A percentile compares a stretch with the other conserved stretches of the same genome.
Conservation (phyloP, 2,113 vertebrate genomes). For the Sporophila hypoxantha region DNA sequence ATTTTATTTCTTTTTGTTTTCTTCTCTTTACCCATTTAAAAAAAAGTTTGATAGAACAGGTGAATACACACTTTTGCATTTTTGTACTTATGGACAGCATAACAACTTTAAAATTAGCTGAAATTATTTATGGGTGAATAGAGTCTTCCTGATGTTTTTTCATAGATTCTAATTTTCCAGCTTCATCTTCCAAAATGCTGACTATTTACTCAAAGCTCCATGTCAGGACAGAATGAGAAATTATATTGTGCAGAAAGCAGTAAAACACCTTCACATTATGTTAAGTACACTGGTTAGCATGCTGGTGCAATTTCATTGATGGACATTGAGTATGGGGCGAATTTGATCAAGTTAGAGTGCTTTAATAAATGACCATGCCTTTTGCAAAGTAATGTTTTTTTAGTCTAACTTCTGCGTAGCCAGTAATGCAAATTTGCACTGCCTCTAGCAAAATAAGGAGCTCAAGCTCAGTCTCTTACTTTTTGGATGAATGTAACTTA, state of each 20-base stretch:
- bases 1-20: background rate
- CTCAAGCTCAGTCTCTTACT: constrained; percentile 2
- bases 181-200: background rate
- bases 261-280: constrained; percentile 27
- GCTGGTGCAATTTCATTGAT: background rate
- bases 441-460: constrained; percentile 29
- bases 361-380: constrained; percentile 20
- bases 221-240: constrained; percentile 34
- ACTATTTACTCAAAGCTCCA: constrained; percentile 1
- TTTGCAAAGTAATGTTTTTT: constrained; percentile 1
- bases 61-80: background rate
- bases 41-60: background rate
- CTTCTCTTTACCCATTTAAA: background rate
- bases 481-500: background rate
- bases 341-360: constrained; percentile 6
- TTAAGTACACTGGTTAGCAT: constrained; percentile 28
- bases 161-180: background rate
- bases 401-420: background rate
- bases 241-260: constrained; percentile 2
- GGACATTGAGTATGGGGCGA: background rate
- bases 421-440: constrained; percentile 21
- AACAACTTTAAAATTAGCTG: background rate
- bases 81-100: background rate
- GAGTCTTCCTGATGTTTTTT: background rate
- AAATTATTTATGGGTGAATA: background rate